Conservation (phyloP, 1,140 invertebrate genomes). For the Mycetomoellerius zeteki region DNA sequence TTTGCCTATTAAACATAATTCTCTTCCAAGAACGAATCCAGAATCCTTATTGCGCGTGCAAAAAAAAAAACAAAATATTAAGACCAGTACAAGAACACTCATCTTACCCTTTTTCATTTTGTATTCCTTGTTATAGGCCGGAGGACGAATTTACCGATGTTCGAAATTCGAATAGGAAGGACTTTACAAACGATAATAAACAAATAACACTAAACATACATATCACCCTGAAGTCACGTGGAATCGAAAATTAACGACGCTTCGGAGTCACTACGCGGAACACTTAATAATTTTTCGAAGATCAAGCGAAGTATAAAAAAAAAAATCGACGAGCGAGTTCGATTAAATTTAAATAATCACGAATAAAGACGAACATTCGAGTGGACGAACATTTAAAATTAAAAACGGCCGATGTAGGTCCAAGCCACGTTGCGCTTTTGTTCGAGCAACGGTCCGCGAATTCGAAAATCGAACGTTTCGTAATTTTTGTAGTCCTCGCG, state of each 20-base stretch:
- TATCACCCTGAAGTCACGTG: not conserved
- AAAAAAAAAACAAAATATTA: too few species aligned
- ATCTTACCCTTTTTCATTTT: slow-evolving; percentile 33
- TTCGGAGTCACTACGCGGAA: not conserved
- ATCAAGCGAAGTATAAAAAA: not conserved
- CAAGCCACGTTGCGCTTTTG: not conserved
- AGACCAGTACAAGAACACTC: not conserved
- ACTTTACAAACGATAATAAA: not conserved
- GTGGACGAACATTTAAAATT: not conserved
- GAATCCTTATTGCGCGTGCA: not conserved
- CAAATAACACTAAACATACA: not conserved
- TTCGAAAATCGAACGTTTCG: not conserved
- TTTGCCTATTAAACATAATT: not conserved
- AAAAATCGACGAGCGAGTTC: not conserved
- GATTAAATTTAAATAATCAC: not conserved
- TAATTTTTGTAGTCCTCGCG: not conserved
- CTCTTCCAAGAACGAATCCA: not conserved
- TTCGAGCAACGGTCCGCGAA: not conserved
- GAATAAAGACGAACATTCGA: not conserved
- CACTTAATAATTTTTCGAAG: not conserved
- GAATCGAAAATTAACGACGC: not conserved
- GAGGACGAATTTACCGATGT: not conserved
- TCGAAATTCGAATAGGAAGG: not conserved
- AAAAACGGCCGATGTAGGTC: not conserved
- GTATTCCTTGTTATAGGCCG: not conserved